Percentiles rank a stretch among this genome's conserved stretches.
Conservation (phyloP, 2,113 vertebrate species). For the Ornithorhynchus anatinus region DNA sequence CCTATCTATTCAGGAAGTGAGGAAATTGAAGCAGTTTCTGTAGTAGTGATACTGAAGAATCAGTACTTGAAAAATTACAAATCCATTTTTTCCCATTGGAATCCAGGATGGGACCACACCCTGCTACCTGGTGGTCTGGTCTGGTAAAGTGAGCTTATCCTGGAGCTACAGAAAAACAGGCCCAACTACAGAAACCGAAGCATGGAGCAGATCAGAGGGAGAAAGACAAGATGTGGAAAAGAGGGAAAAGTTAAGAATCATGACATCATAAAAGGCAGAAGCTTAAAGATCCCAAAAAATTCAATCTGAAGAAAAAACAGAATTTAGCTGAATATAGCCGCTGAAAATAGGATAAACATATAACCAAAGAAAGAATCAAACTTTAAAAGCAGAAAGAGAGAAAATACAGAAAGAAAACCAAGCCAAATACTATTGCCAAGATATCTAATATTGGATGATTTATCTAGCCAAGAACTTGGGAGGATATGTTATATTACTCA, state of each 20-base stretch:
- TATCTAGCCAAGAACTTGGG: background rate
- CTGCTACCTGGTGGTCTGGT: too few species aligned
- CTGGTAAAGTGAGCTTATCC: too few species aligned
- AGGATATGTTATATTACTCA: background rate
- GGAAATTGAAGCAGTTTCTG: too few species aligned
- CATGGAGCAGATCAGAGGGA: background rate
- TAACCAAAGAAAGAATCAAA: constrained; percentile 11
- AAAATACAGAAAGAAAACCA: constrained; percentile 22
- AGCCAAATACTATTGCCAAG: constrained; percentile 24
- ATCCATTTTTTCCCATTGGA: too few species aligned
- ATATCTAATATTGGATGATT: constrained; percentile 28
- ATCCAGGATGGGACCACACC: too few species aligned
- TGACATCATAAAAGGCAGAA: too few species aligned
- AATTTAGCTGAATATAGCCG: constrained; percentile 9
- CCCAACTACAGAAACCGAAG: background rate
- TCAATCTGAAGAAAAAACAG: constrained; percentile 16
- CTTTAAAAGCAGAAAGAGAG: constrained; percentile 25
- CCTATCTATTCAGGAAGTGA: too few species aligned
- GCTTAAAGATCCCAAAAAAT: background rate
- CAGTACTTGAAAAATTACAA: too few species aligned
- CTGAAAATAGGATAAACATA: constrained; percentile 18
- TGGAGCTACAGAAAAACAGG: too few species aligned
- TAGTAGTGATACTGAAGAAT: too few species aligned
- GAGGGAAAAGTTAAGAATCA: background rate
- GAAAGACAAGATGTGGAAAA: background rate